Evolutionary conservation across 1,140 invertebrate genomes (phyloP).

Genomic region (Bombus balteatus): DNA sequence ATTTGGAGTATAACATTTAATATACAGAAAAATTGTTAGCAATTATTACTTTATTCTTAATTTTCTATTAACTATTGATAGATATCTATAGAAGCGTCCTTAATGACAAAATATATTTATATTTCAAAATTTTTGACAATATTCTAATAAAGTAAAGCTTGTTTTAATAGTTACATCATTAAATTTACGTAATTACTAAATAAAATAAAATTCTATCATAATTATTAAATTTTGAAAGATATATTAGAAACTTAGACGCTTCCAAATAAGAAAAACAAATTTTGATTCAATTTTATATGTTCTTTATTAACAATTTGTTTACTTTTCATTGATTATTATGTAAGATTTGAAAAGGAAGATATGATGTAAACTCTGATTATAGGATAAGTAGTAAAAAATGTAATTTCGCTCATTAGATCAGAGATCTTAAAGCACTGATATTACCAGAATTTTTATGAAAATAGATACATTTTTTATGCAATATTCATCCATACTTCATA

Average conservation of each 20-base stretch:
- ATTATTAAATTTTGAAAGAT: background rate
- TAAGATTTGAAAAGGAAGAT: conserved; percentile 2
- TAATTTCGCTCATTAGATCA: conserved; percentile 6
- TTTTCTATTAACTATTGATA: conserved; percentile 59
- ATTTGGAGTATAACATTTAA: conserved; percentile 65
- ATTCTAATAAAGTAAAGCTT: conserved; percentile 1
- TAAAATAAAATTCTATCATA: background rate
- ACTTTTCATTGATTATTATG: background rate
- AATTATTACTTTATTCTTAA: conserved; percentile 54
- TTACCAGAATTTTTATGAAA: conserved; percentile 48
- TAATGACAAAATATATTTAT: conserved; percentile 22
- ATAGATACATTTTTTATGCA: conserved; percentile 47
- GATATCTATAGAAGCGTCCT: conserved; percentile 43
- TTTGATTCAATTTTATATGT: background rate
- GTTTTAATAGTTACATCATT: conserved; percentile 16
- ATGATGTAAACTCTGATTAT: conserved; percentile 27
- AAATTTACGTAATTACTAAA: background rate
- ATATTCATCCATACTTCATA: conserved; percentile 12
- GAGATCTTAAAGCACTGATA: conserved; percentile 30
- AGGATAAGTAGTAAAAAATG: conserved; percentile 18
- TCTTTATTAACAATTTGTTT: background rate
- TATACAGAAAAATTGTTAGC: conserved; percentile 65
- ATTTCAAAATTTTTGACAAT: conserved; percentile 3
- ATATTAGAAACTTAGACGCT: background rate
- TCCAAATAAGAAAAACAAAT: background rate